Conservation (phyloP, 1,140 invertebrate genomes). For the Vanessa tameamea region DNA sequence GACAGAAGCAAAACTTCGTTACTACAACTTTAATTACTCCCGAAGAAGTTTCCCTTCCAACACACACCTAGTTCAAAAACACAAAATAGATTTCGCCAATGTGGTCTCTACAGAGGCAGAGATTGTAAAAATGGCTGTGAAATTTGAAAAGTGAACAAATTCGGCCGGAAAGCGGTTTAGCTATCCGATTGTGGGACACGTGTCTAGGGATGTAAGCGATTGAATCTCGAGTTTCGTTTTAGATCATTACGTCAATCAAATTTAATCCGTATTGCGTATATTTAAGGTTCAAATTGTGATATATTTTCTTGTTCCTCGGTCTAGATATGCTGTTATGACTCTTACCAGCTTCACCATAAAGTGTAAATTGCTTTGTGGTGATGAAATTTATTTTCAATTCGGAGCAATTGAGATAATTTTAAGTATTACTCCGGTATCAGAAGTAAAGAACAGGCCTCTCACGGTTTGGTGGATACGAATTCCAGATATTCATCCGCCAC, state of each 20-base stretch:
- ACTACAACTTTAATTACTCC: no score
- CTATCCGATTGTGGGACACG: conserved; percentile 17
- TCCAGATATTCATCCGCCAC: no score
- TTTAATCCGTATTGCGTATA: neutral
- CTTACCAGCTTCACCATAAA: neutral
- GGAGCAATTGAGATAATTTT: no score
- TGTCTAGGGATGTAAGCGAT: conserved; percentile 8
- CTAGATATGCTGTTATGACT: neutral
- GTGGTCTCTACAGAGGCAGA: neutral
- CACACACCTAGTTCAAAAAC: neutral
- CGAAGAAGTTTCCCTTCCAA: no score
- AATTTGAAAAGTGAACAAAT: conserved; percentile 19
- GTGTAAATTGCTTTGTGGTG: neutral
- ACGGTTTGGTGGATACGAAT: no score
- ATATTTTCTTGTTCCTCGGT: neutral
- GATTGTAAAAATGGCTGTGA: neutral
- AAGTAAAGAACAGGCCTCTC: no score
- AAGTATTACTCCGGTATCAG: no score
- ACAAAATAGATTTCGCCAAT: neutral
- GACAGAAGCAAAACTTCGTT: no score
- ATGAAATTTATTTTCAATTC: no score
- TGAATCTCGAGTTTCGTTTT: neutral
- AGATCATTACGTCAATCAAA: neutral
- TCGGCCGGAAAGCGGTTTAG: conserved; percentile 5
- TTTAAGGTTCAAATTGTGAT: neutral